Conservation (phyloP, 2,797 vertebrate species). For the Carapus acus region DNA sequence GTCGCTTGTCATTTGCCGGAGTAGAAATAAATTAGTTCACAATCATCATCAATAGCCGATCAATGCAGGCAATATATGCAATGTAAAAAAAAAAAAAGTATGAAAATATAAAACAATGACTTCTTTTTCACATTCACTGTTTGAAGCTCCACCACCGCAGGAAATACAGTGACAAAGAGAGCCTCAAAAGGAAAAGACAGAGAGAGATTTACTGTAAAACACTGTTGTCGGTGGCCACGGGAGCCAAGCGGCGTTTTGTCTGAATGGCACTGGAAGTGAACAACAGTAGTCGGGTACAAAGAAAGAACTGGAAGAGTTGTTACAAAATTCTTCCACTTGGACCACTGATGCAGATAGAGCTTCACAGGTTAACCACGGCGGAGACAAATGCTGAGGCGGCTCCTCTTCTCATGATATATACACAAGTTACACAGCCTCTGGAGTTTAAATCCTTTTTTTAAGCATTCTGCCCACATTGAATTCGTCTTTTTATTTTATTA, state of each 20-base stretch:
- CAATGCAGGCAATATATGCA: constrained; percentile 58
- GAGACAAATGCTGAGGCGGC: constrained; percentile 66
- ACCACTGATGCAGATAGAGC: constrained; percentile 54
- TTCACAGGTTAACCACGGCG: constrained; percentile 64
- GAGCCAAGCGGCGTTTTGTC: constrained; percentile 15
- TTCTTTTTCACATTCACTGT: constrained; percentile 32
- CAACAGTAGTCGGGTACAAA: constrained; percentile 52
- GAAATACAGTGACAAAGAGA: constrained; percentile 16
- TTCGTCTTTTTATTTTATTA: too few relatives aligned
- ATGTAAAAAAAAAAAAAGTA: constrained; percentile 16
- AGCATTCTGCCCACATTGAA: too few relatives aligned
- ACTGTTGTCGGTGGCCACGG: constrained; percentile 35
- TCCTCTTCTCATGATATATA: constrained; percentile 72
- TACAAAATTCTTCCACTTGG: too few relatives aligned
- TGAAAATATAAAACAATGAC: constrained; percentile 24
- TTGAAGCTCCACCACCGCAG: constrained; percentile 53
- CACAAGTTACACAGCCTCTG: constrained; percentile 63
- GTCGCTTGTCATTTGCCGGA: too few relatives aligned
- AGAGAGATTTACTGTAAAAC: constrained; percentile 37
- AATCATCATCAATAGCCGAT: constrained; percentile 39
- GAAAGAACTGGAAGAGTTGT: background rate
- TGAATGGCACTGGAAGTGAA: constrained; percentile 53
- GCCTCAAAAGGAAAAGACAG: constrained; percentile 3
- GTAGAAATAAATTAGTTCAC: constrained; percentile 8
- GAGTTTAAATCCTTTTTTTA: constrained; percentile 4